Evolutionary conservation across 2,888 invertebrate species (phyloP).

Genomic region (Thyatira batis): DNA sequence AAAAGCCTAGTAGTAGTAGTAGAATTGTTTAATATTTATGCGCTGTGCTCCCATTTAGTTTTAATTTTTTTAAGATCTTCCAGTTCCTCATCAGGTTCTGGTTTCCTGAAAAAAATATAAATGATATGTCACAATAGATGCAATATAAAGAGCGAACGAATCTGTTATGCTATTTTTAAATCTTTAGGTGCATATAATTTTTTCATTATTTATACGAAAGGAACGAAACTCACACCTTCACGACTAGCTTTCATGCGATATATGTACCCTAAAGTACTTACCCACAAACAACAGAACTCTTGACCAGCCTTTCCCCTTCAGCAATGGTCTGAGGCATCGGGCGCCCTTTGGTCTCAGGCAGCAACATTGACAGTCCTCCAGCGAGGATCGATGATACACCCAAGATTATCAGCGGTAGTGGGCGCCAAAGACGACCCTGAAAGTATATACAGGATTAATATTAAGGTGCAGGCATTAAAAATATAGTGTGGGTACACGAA

Average conservation of each 20-base stretch:
- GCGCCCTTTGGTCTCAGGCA: conserved; percentile 59
- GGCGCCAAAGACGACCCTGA: conserved; percentile 52
- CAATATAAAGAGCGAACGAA: too few relatives aligned
- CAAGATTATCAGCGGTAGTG: conserved; percentile 50
- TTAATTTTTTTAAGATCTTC: conserved; percentile 37
- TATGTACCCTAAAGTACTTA: conserved; percentile 14
- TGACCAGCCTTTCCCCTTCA: conserved; percentile 41
- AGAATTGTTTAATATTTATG: neutral
- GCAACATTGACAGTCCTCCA: conserved; percentile 36
- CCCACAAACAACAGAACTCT: conserved; percentile 30
- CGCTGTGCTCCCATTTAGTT: conserved; percentile 31
- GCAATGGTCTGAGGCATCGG: conserved; percentile 59
- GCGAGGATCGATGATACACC: conserved; percentile 35
- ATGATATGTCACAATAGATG: neutral
- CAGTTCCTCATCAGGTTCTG: conserved; percentile 24
- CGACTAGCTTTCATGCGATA: neutral
- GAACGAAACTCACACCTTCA: neutral
- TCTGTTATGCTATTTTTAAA: neutral
- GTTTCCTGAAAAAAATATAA: conserved; percentile 32
- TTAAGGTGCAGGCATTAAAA: neutral
- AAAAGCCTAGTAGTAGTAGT: neutral
- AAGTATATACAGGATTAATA: neutral
- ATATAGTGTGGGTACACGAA: neutral
- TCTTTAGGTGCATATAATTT: neutral
- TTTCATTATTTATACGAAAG: too few relatives aligned